phyloP scores from a whole-genome alignment of 1,140 invertebrate genomes.

The Caenorhabditis remanei region DNA sequence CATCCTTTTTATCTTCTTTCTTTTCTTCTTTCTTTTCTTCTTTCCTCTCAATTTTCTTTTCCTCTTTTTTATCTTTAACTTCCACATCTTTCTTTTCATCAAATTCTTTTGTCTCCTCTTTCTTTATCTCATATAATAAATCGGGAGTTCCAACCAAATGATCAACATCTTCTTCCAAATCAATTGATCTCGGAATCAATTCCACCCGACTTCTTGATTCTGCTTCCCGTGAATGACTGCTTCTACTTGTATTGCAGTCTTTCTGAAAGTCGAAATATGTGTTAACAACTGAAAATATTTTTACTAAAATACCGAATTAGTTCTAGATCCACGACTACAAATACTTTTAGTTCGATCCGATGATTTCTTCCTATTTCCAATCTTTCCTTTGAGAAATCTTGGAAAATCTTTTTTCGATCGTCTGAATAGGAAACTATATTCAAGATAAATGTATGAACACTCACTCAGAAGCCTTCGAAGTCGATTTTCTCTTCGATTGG shows the following conservation, averaged over 20 bases:
- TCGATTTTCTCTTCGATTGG: neutral
- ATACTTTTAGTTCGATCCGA: neutral
- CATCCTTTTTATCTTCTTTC: slow-evolving; percentile 1
- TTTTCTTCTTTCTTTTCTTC: slow-evolving; percentile 2
- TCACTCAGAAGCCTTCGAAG: neutral
- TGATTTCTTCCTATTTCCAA: neutral
- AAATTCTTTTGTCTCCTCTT: neutral
- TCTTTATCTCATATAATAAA: neutral
- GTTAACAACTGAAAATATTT: neutral
- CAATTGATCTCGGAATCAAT: neutral
- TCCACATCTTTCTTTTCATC: neutral
- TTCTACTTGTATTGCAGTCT: neutral
- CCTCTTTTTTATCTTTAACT: neutral
- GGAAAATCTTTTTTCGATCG: neutral
- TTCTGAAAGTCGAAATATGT: neutral
- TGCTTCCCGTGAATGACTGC: neutral
- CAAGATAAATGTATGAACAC: neutral
- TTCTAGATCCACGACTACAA: neutral
- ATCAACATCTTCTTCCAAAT: slow-evolving; percentile 1
- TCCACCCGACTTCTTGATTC: neutral
- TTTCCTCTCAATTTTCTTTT: neutral
- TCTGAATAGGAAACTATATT: neutral
- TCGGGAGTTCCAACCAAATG: neutral
- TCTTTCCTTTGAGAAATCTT: neutral
- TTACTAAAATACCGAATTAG: neutral